A percentile compares a stretch with the other conserved stretches of the same genome.
Conservation (phyloP, 2,113 vertebrate species). For the Paramisgurnus dabryanus region DNA sequence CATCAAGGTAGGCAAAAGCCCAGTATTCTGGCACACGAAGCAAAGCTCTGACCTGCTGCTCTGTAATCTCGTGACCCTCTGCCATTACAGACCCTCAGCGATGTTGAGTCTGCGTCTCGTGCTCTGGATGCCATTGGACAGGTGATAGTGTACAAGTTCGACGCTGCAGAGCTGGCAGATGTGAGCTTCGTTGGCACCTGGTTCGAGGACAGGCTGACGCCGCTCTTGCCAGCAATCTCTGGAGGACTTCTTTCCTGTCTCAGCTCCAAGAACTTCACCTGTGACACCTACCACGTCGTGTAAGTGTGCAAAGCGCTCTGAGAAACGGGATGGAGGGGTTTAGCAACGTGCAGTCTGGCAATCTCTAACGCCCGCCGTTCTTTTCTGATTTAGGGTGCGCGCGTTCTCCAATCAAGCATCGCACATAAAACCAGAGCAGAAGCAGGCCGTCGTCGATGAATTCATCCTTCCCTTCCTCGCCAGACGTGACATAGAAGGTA, state of each 20-base stretch:
- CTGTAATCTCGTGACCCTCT: not conserved
- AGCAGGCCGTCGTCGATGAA: constrained; percentile 46
- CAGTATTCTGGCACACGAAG: not conserved
- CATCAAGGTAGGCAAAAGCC: constrained; percentile 35
- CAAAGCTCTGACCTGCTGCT: not conserved
- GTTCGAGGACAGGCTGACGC: constrained; percentile 55
- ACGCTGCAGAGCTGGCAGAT: constrained; percentile 8
- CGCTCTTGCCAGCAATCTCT: constrained; percentile 56
- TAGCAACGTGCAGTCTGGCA: not conserved
- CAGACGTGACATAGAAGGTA: constrained; percentile 55
- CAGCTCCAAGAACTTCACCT: constrained; percentile 61
- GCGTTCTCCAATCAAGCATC: constrained; percentile 46
- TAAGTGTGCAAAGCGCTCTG: constrained; percentile 48
- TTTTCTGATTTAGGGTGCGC: constrained; percentile 50
- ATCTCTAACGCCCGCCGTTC: not conserved
- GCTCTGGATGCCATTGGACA: constrained; percentile 46
- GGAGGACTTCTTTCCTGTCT: constrained; percentile 56
- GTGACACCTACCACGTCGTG: constrained; percentile 59
- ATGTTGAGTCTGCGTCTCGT: not conserved
- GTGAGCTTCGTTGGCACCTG: constrained; percentile 48
- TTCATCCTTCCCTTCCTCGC: constrained; percentile 63
- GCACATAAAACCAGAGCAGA: constrained; percentile 45
- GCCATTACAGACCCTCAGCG: not conserved
- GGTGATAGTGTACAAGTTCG: constrained; percentile 36
- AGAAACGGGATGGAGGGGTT: not conserved